Conservation (phyloP, 2,888 invertebrate genomes). For the Sphaerophoria rueppellii region DNA sequence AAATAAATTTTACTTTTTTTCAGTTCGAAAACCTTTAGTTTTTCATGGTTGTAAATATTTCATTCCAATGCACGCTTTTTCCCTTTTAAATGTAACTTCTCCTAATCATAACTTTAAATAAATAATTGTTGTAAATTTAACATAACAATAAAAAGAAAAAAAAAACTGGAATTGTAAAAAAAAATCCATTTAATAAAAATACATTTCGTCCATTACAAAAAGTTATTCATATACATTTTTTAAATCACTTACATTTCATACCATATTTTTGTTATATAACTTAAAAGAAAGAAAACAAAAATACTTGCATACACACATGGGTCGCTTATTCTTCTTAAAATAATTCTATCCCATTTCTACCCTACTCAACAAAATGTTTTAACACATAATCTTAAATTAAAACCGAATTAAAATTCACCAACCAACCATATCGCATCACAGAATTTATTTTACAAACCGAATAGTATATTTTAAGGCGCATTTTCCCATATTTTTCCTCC, state of each 20-base stretch:
- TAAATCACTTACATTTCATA: slow-evolving; percentile 39
- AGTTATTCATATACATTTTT: slow-evolving; percentile 68
- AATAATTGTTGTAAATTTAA: slow-evolving; percentile 70
- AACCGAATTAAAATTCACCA: slow-evolving; percentile 66
- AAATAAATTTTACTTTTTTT: slow-evolving; percentile 46
- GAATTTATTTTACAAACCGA: slow-evolving; percentile 55
- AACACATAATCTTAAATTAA: slow-evolving; percentile 25
- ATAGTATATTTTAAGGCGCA: slow-evolving; percentile 18
- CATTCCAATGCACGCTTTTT: slow-evolving; percentile 70
- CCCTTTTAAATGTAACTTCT: slow-evolving; percentile 38
- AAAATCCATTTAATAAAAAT: slow-evolving; percentile 52
- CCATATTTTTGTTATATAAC: slow-evolving; percentile 53
- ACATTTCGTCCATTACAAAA: slow-evolving; percentile 69
- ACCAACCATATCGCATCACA: slow-evolving; percentile 66
- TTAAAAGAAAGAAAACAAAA: slow-evolving; percentile 33
- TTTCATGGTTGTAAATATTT: slow-evolving; percentile 69
- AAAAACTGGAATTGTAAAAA: slow-evolving; percentile 67
- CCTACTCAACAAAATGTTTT: slow-evolving; percentile 32
- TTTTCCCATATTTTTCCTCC: background rate
- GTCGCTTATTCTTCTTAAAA: slow-evolving; percentile 39
- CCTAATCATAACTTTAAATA: slow-evolving; percentile 19
- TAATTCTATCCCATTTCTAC: slow-evolving; percentile 32
- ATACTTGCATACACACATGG: slow-evolving; percentile 34
- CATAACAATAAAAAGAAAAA: slow-evolving; percentile 49
- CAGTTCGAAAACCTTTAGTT: slow-evolving; percentile 56